These are phyloP conservation scores for Sycophaga agraensis DNA, from an alignment of 1,140 invertebrate species.

Conservation along the genomic window DNA sequence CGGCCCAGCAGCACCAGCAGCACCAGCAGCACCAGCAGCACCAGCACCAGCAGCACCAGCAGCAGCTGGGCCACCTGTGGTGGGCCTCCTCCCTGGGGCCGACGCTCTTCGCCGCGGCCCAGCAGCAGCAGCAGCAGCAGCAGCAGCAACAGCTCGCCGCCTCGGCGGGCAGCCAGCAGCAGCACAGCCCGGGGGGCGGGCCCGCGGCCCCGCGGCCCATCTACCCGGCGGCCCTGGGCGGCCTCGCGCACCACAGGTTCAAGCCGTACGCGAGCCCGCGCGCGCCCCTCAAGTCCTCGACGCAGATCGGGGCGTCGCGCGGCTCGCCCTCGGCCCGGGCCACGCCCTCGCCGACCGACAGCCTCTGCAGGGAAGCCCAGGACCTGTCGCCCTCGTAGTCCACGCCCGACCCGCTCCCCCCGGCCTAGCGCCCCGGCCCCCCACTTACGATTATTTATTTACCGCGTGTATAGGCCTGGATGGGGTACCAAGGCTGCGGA, in stretches of 20 bases:
- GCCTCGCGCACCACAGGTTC: conserved; percentile 49
- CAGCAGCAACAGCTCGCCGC: not conserved
- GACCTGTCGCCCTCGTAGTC: conserved; percentile 56
- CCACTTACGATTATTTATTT: not conserved
- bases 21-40: conserved; percentile 40
- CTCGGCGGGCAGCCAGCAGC: conserved; percentile 44
- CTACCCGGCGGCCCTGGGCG: conserved; percentile 49
- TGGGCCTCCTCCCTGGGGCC: conserved; percentile 55
- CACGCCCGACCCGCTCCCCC: conserved; percentile 25
- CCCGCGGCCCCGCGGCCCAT: conserved; percentile 56
- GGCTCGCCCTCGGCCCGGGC: conserved; percentile 48
- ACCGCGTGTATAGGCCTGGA: not conserved
- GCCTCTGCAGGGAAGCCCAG: conserved; percentile 51
- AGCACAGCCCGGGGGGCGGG: conserved; percentile 29
- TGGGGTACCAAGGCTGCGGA: too few species aligned
- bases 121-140: conserved; percentile 50
- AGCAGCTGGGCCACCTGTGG: conserved; percentile 51
- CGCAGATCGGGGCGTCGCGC: conserved; percentile 40
- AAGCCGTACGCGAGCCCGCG: conserved; percentile 53
- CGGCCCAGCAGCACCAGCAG: conserved; percentile 4
- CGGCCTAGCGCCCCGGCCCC: conserved; percentile 2
- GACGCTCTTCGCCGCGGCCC: conserved; percentile 52
- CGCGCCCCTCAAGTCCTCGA: conserved; percentile 39
- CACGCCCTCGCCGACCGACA: conserved; percentile 54
- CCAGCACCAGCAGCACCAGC: conserved; percentile 40